These are phyloP conservation scores for Nomada ruficornis DNA, from an alignment of 2,888 invertebrate genomes.

Conservation along the genomic window DNA sequence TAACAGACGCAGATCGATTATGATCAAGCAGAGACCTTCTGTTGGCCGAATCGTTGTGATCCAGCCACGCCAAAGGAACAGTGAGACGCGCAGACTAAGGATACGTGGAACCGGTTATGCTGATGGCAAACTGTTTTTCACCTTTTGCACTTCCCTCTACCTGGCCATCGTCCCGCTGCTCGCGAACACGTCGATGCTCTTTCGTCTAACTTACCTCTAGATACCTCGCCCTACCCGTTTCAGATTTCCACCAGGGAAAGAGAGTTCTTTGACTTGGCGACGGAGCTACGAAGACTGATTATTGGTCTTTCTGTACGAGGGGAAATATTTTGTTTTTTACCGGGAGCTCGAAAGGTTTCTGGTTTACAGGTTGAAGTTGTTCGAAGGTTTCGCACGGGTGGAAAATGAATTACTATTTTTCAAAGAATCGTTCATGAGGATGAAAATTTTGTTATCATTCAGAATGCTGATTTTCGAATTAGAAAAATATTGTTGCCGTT, in stretches of 20 bases:
- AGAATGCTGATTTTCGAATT: no score
- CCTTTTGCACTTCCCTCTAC: conserved; percentile 76
- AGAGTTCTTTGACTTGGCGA: conserved; percentile 1
- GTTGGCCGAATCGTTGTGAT: conserved; percentile 63
- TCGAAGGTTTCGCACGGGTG: no score
- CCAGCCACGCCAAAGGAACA: conserved; percentile 45
- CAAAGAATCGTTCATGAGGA: no score
- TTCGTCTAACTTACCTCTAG: conserved; percentile 38
- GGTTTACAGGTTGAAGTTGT: no score
- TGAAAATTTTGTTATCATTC: no score
- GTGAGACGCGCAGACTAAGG: conserved; percentile 53
- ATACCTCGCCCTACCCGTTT: conserved; percentile 9
- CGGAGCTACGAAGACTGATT: background rate
- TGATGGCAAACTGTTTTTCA: conserved; percentile 80
- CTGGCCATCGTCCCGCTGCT: conserved; percentile 44
- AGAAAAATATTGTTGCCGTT: no score
- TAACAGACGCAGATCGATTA: conserved; percentile 57
- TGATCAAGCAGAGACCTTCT: conserved; percentile 67
- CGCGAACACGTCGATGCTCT: conserved; percentile 32
- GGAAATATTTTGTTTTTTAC: background rate
- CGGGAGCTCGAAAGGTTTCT: no score
- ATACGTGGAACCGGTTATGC: conserved; percentile 79
- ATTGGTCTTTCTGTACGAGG: background rate
- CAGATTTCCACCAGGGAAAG: background rate
- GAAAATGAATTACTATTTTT: no score